These are phyloP conservation scores for Nycticorax nycticorax DNA, from an alignment of 2,113 vertebrate genomes.

Conservation along the genomic window DNA sequence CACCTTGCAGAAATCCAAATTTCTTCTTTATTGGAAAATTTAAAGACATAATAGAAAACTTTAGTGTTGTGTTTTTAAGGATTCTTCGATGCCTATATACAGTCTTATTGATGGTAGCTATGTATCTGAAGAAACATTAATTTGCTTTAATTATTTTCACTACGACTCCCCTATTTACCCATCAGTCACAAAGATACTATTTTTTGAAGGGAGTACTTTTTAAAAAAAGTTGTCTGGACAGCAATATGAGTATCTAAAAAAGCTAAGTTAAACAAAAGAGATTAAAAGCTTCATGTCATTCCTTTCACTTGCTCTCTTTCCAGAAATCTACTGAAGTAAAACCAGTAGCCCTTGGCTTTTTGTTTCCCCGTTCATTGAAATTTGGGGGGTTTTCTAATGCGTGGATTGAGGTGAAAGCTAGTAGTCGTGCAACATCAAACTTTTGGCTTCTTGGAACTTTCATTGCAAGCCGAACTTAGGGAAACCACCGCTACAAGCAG, in stretches of 20 bases:
- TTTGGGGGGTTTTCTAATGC: not conserved
- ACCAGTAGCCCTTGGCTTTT: not conserved
- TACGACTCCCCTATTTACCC: not conserved
- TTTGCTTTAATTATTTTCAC: not conserved
- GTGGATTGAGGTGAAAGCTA: not conserved
- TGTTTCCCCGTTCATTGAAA: not conserved
- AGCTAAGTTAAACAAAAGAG: not conserved
- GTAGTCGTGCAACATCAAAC: rapidly evolving
- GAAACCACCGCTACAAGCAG: rapidly evolving
- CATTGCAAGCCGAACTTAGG: not conserved
- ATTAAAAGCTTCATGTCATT: not conserved
- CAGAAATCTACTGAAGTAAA: not conserved
- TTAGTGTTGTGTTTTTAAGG: not conserved
- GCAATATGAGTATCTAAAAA: not conserved
- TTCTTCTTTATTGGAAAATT: not conserved
- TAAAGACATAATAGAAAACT: not conserved
- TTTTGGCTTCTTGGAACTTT: not conserved
- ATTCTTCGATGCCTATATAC: not conserved
- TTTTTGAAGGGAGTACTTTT: not conserved
- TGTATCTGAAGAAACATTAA: not conserved
- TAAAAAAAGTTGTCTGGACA: rapidly evolving
- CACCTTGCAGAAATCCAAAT: not conserved
- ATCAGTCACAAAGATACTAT: not conserved
- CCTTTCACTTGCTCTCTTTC: not conserved
- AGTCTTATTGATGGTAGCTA: not conserved